A percentile compares a stretch with the other conserved stretches of the same genome.
Evolutionary conservation across 2,888 invertebrate species (phyloP).

Genomic region (Zygaena filipendulae): DNA sequence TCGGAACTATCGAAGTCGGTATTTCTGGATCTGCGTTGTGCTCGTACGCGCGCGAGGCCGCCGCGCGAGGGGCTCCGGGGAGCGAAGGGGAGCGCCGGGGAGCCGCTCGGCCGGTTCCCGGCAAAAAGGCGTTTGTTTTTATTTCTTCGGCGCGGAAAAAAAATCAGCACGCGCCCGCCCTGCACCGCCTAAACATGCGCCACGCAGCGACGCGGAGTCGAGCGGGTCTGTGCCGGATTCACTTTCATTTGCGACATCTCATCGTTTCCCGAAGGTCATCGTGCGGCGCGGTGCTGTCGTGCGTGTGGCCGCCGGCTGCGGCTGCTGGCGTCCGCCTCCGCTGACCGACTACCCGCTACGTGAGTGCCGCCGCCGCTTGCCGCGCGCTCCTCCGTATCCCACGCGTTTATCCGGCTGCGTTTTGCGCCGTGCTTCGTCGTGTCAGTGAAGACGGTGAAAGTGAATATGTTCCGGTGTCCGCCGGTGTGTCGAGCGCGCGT

Average conservation of each 20-base stretch:
- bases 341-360: slow-evolving; percentile 56
- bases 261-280: slow-evolving; percentile 65
- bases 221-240: slow-evolving; percentile 64
- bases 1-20: not conserved
- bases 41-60: slow-evolving; percentile 1
- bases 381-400: slow-evolving; percentile 47
- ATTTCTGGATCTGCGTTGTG: not conserved
- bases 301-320: slow-evolving; percentile 38
- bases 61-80: slow-evolving; percentile 13
- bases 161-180: slow-evolving; percentile 64
- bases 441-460: slow-evolving; percentile 41
- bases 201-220: slow-evolving; percentile 67
- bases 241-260: slow-evolving; percentile 69
- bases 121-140: slow-evolving; percentile 66
- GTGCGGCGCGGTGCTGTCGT: slow-evolving; percentile 35
- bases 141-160: slow-evolving; percentile 64
- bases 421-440: slow-evolving; percentile 52
- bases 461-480: slow-evolving; percentile 31
- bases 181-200: slow-evolving; percentile 69
- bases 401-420: slow-evolving; percentile 52
- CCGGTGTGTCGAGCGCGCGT: slow-evolving; percentile 1
- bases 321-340: slow-evolving; percentile 51
- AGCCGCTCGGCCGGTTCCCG: slow-evolving; percentile 42
- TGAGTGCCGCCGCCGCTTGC: slow-evolving; percentile 46
- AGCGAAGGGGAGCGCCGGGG: slow-evolving; percentile 18